A percentile compares a stretch with the other conserved stretches of the same genome.
Conservation (phyloP, 2,888 invertebrate genomes). For the Microplitis manilae region DNA sequence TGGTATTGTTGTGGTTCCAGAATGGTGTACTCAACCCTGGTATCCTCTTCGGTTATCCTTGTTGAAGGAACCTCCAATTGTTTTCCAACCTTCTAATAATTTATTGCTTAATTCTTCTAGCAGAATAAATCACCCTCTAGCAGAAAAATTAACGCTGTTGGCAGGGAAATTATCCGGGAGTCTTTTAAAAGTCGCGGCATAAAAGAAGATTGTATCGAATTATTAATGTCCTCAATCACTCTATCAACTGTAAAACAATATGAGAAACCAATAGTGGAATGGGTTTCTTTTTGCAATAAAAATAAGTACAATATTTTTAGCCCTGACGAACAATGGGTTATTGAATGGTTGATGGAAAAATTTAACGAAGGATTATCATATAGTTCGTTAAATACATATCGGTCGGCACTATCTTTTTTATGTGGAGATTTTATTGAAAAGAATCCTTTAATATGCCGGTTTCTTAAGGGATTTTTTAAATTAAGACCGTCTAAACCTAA, state of each 20-base stretch:
- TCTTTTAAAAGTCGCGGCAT: constrained; percentile 7
- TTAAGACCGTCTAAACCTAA: constrained; percentile 42
- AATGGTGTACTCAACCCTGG: constrained; percentile 40
- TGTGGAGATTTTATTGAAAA: background rate
- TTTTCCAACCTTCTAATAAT: background rate
- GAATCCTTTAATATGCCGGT: constrained; percentile 36
- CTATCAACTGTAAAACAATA: too few species aligned
- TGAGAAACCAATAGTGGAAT: background rate
- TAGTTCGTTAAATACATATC: constrained; percentile 42
- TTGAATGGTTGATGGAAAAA: too few species aligned
- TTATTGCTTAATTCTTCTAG: background rate
- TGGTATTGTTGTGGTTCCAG: constrained; percentile 39
- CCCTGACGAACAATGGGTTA: too few species aligned
- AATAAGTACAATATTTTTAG: too few species aligned
- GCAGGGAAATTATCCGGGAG: background rate
- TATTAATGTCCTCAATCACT: too few species aligned
- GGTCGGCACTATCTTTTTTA: constrained; percentile 48
- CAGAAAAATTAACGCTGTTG: background rate
- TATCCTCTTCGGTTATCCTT: constrained; percentile 35
- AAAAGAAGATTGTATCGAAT: background rate
- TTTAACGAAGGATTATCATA: constrained; percentile 38
- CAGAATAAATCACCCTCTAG: background rate
- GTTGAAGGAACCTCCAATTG: background rate
- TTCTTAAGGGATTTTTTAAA: constrained; percentile 46
- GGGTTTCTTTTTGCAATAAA: too few species aligned